Base-by-base conservation (phyloP, 2,113 vertebrate genomes). In the Odocoileus virginianus region DNA sequence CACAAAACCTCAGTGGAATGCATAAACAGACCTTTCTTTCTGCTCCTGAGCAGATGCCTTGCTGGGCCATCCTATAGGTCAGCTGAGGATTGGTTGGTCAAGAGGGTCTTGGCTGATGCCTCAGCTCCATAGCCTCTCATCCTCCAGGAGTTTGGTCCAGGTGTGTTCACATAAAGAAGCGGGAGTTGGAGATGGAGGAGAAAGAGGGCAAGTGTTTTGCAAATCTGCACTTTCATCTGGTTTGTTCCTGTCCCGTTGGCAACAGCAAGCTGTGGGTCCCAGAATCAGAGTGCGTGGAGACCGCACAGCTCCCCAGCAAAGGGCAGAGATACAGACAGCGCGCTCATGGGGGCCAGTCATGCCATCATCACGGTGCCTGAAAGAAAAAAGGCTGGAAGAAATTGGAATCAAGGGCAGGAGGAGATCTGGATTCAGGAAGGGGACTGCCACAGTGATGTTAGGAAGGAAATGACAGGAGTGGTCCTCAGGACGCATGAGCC, bases 301-400 rank as follows among this genome's bases (percentile, higher is more conserved):
- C 36, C 1, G 0, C 81, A 88, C 57, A 33, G 45, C 7, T 25
- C 6, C 52, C 76, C 16, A 6, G 57, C 15, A 52, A 11, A 93
- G 60, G n/a, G 52, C 15, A 33, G 21, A 57, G 36, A 45, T 11
- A 27, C 40, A 92, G 58, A 89, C 13, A 60, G 28, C 1, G 33
- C 40, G 8, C 28, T 43, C 12, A 2, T 6, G 1, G 16, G 27
- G 30, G 6, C n/a, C 67, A 12, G 9, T 4, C 23, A n/a, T 19
- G 45, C 28, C 86, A 50, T 84, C 76, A 11, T 36, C 74, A 13
- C 45, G 23, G 57, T 9, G 0, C 43, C 87, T 45, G 23, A 27
- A 90, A 85, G 40, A 67, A 33, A 90, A 58, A 84, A 91, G 2
- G 2, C 57, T 33, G 27, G 10, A 91, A 36, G 71, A 79, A 52